Base-by-base conservation (phyloP, 2,888 invertebrate species). In the Aphelenchoides bicaudatus region DNA sequence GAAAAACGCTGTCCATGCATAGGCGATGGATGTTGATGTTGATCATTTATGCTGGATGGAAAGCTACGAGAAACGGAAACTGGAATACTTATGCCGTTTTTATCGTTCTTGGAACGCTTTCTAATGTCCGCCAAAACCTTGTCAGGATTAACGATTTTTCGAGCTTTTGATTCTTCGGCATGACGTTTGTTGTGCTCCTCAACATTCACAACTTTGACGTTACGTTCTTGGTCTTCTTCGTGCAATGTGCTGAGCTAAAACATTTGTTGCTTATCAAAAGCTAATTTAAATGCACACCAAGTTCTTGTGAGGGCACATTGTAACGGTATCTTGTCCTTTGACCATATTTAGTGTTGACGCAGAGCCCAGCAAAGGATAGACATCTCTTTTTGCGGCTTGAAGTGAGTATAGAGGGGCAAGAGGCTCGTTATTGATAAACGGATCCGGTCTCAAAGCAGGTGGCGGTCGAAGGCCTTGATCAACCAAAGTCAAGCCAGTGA, bases 221-320 rank as follows among this genome's bases (percentile, higher is more conserved):
- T 28, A 23, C 19, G 34, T 13, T 58, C 29, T 43, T 59, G 43
- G 25, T 21, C 23, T 34, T n/a, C 10, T 34, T 34, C 34, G 34
- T 10, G 43, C 43, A 43, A 43, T 54, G 53, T 6, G 55, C 38
- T 30, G 31, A n/a, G 31, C 49, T 34, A 29, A 6, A 3, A 23
- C 53, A 29, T 8, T 8, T 58, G 10, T 16, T 3, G 6, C 8
- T 25, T 25, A 29, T 58, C 8, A 4, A 5, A n/a, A 27, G 38
- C 38, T n/a, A 37, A 3, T 8, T n/a, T 37, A 6, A 52, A 25
- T 5, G 5, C 55, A 5, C 53, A 54, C n/a, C n/a, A n/a, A n/a
- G n/a, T n/a, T n/a, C 57, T 75, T 75, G 61, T 75, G 74, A 1
- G 75, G 75, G n/a, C 70, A 66, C 75, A 75, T 75, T 29, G 75